Conservation (phyloP, 1,140 invertebrate species). For the Neocloeon triangulifer region DNA sequence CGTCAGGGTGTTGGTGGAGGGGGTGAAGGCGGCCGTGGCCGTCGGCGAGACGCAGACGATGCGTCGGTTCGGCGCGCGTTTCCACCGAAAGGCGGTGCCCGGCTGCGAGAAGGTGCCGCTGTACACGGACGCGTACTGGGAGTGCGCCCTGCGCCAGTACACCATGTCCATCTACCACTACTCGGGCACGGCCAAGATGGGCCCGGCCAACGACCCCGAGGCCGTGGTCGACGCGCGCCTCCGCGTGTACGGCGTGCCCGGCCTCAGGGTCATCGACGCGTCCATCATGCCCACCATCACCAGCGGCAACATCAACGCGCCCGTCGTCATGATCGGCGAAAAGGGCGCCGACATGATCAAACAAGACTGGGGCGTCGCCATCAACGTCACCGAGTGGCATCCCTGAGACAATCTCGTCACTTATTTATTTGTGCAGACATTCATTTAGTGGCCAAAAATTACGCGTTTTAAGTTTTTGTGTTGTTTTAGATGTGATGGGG, state of each 20-base stretch:
- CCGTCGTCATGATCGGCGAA: conserved; percentile 81
- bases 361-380: conserved; percentile 39
- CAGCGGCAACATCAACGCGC: conserved; percentile 67
- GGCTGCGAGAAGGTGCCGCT: conserved; percentile 52
- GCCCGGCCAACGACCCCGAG: conserved; percentile 41
- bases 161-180: conserved; percentile 75
- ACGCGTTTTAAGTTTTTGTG: too few relatives aligned
- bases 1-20: conserved; percentile 52
- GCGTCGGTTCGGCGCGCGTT: conserved; percentile 40
- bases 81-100: conserved; percentile 43
- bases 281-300: conserved; percentile 62
- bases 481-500: too few relatives aligned
- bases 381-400: too few relatives aligned
- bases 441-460: too few relatives aligned
- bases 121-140: conserved; percentile 67
- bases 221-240: conserved; percentile 64
- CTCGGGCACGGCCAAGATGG: conserved; percentile 70
- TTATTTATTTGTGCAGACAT: too few relatives aligned
- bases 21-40: conserved; percentile 61
- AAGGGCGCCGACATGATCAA: conserved; percentile 75
- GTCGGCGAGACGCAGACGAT: conserved; percentile 31
- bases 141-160: conserved; percentile 52
- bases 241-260: conserved; percentile 27
- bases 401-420: too few relatives aligned
- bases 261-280: conserved; percentile 54